A percentile compares a stretch with the other conserved stretches of the same genome.
phyloP scores from a whole-genome alignment of 2,888 invertebrate species.

The Acrocyrtus sp. region DNA sequence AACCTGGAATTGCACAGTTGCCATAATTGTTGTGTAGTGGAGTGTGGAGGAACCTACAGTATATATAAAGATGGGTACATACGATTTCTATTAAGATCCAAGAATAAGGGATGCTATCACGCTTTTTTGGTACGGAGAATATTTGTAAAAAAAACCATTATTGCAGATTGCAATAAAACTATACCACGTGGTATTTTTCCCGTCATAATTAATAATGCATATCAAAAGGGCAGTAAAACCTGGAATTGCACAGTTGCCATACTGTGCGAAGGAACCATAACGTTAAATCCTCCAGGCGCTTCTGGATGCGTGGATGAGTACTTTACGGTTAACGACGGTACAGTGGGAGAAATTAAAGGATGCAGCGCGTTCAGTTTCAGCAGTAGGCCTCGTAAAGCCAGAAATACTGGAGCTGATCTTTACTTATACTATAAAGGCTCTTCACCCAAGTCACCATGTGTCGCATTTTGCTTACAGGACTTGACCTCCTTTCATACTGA shows the following conservation, averaged over 20 bases:
- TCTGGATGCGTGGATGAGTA: slow-evolving; percentile 10
- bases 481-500: no score
- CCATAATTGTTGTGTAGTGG: slow-evolving; percentile 10
- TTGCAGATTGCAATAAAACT: no score
- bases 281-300: background rate
- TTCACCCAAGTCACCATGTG: background rate
- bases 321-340: slow-evolving; percentile 10
- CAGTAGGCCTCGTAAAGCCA: background rate
- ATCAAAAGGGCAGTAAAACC: slow-evolving; percentile 6
- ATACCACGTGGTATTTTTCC: background rate
- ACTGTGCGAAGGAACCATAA: slow-evolving; percentile 14
- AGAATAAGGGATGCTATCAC: background rate
- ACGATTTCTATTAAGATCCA: slow-evolving; percentile 2
- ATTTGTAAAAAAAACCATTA: background rate
- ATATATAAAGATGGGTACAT: slow-evolving; percentile 3
- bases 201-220: background rate
- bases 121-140: slow-evolving; percentile 15
- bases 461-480: slow-evolving; percentile 19
- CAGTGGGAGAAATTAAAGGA: slow-evolving; percentile 8
- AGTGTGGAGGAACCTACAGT: slow-evolving; percentile 3
- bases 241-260: slow-evolving; percentile 9
- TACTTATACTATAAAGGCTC: slow-evolving; percentile 10
- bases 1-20: slow-evolving; percentile 6
- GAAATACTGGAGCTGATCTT: slow-evolving; percentile 25
- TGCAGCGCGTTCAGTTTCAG: slow-evolving; percentile 17